A percentile compares a stretch with the other conserved stretches of the same genome.
Evolutionary conservation across 2,797 vertebrate genomes (phyloP).

Genomic region (Macropus fuliginosus): DNA sequence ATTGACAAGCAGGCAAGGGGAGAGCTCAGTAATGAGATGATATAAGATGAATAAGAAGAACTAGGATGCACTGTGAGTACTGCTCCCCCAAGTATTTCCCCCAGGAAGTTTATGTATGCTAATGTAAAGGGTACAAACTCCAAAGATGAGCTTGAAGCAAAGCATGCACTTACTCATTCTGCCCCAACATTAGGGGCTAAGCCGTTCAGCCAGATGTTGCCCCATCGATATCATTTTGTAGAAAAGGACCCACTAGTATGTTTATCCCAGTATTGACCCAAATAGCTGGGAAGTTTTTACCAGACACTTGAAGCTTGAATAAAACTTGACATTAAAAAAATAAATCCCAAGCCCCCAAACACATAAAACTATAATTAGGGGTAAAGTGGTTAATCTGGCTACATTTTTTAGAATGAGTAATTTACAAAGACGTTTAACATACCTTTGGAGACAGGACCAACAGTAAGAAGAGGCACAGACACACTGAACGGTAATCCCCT

Average conservation of each 20-base stretch:
- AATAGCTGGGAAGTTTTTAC: slow-evolving; percentile 72
- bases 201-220: background rate
- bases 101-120: background rate
- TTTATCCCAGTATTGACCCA: slow-evolving; percentile 72
- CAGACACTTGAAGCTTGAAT: slow-evolving; percentile 74
- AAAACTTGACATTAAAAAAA: slow-evolving; percentile 76
- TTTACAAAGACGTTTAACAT: slow-evolving; percentile 66
- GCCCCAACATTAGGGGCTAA: background rate
- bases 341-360: background rate
- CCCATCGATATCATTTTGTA: background rate
- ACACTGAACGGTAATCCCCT: slow-evolving; percentile 75
- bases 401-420: slow-evolving; percentile 59
- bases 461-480: slow-evolving; percentile 65
- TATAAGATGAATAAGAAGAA: background rate
- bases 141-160: background rate
- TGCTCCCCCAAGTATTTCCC: background rate
- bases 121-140: background rate
- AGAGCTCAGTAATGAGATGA: background rate
- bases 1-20: background rate
- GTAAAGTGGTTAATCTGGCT: slow-evolving; percentile 60
- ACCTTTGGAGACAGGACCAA: slow-evolving; percentile 70
- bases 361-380: slow-evolving; percentile 59
- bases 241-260: background rate
- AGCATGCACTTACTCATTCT: background rate
- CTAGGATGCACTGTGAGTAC: background rate